A percentile compares a stretch with the other conserved stretches of the same genome.
Evolutionary conservation across 2,113 vertebrate genomes (phyloP).

Genomic region (Sinocyclocheilus maitianheensis): DNA sequence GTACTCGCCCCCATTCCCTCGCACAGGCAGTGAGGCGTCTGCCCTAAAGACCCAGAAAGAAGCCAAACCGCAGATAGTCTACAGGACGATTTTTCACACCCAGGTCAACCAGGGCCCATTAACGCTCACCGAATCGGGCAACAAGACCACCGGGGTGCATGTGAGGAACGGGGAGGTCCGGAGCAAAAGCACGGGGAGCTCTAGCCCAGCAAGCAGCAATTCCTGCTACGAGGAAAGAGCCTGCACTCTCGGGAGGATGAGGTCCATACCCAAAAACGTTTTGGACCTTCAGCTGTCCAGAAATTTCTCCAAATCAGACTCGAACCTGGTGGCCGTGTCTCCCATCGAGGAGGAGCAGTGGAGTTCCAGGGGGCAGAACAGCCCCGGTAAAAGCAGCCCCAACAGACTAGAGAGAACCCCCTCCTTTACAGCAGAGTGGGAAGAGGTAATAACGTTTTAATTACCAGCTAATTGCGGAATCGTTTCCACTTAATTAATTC

Average conservation of each 20-base stretch:
- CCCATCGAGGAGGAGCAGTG: conserved; percentile 84
- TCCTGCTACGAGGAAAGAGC: conserved; percentile 85
- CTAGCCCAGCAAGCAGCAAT: conserved; percentile 68
- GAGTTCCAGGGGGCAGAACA: conserved; percentile 81
- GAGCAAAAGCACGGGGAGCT: conserved; percentile 63
- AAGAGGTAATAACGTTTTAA: conserved; percentile 82
- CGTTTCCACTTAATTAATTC: conserved; percentile 37
- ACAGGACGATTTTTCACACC: conserved; percentile 93
- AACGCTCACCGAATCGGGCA: conserved; percentile 36
- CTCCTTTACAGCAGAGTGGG: conserved; percentile 97
- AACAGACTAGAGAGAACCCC: conserved; percentile 88
- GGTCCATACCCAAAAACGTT: conserved; percentile 86
- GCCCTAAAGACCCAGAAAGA: conserved; percentile 66
- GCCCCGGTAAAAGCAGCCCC: conserved; percentile 76
- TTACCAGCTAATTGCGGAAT: conserved; percentile 37
- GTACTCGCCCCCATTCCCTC: conserved; percentile 58
- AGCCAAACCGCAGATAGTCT: conserved; percentile 89
- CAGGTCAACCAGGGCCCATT: conserved; percentile 76
- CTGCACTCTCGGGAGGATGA: conserved; percentile 92
- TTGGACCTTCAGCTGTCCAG: conserved; percentile 91
- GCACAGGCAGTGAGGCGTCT: conserved; percentile 66
- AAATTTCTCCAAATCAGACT: conserved; percentile 93
- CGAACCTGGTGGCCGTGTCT: conserved; percentile 87
- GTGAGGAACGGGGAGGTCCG: conserved; percentile 76
- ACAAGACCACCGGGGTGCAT: conserved; percentile 57